These are phyloP conservation scores for Micrasema minimum DNA, from an alignment of 1,140 invertebrate species.

Conservation along the genomic window DNA sequence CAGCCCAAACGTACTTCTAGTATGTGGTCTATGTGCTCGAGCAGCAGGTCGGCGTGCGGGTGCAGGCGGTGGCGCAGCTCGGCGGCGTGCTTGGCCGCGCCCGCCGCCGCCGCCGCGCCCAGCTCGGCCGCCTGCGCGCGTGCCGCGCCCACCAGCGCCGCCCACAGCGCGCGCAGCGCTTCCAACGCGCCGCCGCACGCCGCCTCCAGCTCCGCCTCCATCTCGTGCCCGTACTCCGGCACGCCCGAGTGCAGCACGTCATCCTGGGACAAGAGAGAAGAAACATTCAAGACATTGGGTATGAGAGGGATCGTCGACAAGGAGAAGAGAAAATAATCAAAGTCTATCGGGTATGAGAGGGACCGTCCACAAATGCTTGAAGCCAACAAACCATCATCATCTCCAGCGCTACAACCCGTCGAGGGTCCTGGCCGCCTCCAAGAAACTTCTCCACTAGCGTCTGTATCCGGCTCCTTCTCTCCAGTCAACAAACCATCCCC, in stretches of 20 bases:
- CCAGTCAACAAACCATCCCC: too few species aligned
- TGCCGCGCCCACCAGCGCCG: slow-evolving; percentile 62
- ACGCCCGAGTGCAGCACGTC: slow-evolving; percentile 58
- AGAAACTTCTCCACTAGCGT: too few species aligned
- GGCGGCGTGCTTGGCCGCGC: slow-evolving; percentile 43
- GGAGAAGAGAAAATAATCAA: too few species aligned
- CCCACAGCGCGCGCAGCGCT: slow-evolving; percentile 61
- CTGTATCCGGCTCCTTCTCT: too few species aligned
- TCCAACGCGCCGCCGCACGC: slow-evolving; percentile 64
- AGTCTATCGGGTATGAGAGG: too few species aligned
- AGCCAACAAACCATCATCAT: too few species aligned
- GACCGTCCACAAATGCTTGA: too few species aligned
- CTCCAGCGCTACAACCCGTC: too few species aligned
- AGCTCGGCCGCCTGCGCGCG: slow-evolving; percentile 63
- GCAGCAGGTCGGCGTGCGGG: slow-evolving; percentile 60
- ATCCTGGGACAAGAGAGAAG: too few species aligned
- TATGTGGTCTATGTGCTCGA: slow-evolving; percentile 70
- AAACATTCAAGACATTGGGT: too few species aligned
- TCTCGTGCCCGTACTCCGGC: slow-evolving; percentile 58
- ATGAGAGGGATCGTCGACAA: too few species aligned
- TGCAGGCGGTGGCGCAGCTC: slow-evolving; percentile 43
- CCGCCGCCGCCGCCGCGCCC: slow-evolving; percentile 51
- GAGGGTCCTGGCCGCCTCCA: too few species aligned
- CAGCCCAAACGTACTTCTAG: slow-evolving; percentile 60
- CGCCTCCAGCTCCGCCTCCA: slow-evolving; percentile 63